Evolutionary conservation across 2,797 vertebrate genomes (phyloP).

Genomic region (Coccyzus lansbergi): DNA sequence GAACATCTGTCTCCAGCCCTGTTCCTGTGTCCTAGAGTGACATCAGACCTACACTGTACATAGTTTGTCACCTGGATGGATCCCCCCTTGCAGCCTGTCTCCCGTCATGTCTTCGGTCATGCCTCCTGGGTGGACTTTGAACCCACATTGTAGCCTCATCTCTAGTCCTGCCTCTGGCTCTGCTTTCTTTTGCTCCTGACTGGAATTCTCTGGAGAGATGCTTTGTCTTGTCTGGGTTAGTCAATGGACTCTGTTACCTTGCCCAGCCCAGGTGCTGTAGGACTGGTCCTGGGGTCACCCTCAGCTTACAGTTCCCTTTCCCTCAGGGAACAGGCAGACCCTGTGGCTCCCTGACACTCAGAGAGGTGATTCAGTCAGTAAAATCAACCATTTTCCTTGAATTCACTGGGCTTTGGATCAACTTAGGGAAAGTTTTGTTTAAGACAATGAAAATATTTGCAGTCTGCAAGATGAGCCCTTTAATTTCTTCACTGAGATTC

Average conservation of each 20-base stretch:
- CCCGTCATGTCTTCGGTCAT: background rate
- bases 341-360: fast-evolving
- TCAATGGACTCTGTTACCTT: fast-evolving
- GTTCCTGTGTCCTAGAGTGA: background rate
- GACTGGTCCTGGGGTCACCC: background rate
- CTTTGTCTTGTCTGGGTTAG: background rate
- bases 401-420: background rate
- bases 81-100: background rate
- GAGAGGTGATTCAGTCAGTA: background rate
- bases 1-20: background rate
- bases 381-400: background rate
- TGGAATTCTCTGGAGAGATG: background rate
- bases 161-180: background rate
- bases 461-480: background rate
- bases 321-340: background rate
- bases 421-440: background rate
- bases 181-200: background rate
- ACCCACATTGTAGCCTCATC: fast-evolving
- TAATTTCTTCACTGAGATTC: background rate
- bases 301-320: background rate
- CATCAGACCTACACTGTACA: fast-evolving
- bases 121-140: background rate
- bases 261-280: background rate
- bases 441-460: background rate
- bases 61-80: background rate